Conservation (phyloP, 2,113 vertebrate species). For the Indri indri region DNA sequence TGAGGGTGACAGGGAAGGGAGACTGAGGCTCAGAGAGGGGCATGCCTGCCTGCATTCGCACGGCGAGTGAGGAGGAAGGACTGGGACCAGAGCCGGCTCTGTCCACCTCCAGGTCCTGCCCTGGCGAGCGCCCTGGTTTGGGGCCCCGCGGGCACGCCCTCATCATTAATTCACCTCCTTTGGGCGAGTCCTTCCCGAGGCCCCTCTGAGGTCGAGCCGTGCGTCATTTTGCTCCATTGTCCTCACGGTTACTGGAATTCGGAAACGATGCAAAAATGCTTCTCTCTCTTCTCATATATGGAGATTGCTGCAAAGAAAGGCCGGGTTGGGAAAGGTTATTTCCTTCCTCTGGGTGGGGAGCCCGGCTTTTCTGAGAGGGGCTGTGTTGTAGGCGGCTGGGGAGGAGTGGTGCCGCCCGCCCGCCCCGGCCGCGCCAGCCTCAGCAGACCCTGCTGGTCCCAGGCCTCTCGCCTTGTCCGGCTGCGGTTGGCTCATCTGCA, state of each 20-base stretch:
- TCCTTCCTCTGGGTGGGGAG: constrained; percentile 61
- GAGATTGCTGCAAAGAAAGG: background rate
- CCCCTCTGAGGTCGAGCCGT: background rate
- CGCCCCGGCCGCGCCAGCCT: background rate
- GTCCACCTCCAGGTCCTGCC: background rate
- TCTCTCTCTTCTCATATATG: background rate
- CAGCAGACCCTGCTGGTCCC: background rate
- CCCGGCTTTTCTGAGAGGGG: background rate
- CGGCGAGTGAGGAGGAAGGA: background rate
- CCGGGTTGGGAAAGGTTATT: constrained; percentile 43
- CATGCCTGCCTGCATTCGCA: background rate
- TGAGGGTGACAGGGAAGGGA: background rate
- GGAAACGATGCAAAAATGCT: constrained; percentile 25
- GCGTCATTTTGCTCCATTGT: constrained; percentile 53
- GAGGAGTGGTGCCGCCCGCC: constrained; percentile 5
- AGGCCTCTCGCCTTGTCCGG: background rate
- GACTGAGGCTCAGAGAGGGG: background rate
- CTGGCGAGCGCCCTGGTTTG: background rate
- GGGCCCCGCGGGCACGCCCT: accelerated
- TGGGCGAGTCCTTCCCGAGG: background rate
- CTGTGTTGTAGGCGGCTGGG: background rate
- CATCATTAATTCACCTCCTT: background rate
- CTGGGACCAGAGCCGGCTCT: background rate
- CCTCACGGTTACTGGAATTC: background rate
- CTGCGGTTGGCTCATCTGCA: background rate